phyloP scores from a whole-genome alignment of 2,797 vertebrate species.

The Gallinago stenura region DNA sequence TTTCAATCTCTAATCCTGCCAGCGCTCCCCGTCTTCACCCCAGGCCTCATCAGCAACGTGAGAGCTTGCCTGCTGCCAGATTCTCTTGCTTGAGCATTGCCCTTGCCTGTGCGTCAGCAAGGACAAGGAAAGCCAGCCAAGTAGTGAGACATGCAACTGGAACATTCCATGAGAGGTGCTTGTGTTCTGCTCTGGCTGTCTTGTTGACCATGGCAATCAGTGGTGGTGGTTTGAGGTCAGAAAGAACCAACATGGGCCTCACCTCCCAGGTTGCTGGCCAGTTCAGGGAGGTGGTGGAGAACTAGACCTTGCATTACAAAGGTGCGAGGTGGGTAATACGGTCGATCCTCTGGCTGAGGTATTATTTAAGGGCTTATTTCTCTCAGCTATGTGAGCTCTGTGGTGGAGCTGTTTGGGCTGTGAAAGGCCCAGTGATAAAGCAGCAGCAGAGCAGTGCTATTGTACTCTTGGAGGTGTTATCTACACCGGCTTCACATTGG shows the following conservation, averaged over 20 bases:
- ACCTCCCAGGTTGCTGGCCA: accelerated
- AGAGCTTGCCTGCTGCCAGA: background rate
- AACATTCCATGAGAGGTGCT: accelerated
- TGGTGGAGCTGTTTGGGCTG: accelerated
- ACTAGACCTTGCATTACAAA: accelerated
- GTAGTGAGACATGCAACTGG: accelerated
- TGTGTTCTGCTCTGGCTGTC: background rate
- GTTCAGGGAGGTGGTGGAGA: background rate
- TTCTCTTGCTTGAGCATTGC: background rate
- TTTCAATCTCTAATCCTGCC: slow-evolving; percentile 15
- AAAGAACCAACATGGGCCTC: accelerated
- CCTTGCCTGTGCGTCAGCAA: background rate
- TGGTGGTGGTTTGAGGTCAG: background rate
- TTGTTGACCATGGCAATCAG: background rate
- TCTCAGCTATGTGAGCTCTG: background rate
- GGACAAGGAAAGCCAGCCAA: background rate
- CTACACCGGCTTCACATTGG: accelerated
- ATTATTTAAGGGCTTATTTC: background rate
- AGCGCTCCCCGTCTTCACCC: background rate
- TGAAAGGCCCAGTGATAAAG: background rate
- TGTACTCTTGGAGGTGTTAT: background rate
- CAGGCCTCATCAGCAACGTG: background rate
- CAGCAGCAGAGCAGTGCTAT: background rate
- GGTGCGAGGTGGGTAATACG: background rate
- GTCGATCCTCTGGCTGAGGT: background rate